phyloP scores from a whole-genome alignment of 2,797 vertebrate species.

The Acropternis orthonyx region DNA sequence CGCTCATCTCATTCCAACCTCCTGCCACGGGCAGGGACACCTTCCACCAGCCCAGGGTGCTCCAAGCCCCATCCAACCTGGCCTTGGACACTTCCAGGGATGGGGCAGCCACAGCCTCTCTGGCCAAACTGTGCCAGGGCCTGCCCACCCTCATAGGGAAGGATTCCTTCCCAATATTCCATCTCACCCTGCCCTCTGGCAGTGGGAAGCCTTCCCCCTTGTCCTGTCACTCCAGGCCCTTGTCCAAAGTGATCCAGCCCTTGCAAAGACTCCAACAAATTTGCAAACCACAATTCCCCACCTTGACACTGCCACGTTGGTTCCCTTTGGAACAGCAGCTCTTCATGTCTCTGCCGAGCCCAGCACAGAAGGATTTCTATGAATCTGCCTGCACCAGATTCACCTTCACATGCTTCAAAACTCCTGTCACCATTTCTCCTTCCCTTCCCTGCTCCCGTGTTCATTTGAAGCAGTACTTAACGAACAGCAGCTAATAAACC shows the following conservation, averaged over 20 bases:
- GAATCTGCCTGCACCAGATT: background rate
- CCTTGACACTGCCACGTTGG: background rate
- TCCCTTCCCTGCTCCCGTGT: background rate
- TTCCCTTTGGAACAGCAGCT: background rate
- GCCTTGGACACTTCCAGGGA: background rate
- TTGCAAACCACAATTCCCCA: background rate
- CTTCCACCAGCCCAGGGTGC: background rate
- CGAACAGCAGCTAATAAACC: conserved; percentile 62
- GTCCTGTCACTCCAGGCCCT: background rate
- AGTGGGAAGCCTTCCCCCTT: background rate
- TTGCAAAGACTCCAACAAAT: background rate
- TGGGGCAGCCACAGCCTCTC: background rate
- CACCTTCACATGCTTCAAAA: background rate
- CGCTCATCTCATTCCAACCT: rapidly evolving
- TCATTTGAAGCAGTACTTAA: conserved; percentile 57
- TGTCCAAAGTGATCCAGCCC: background rate
- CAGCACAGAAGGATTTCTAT: background rate
- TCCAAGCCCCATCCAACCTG: background rate
- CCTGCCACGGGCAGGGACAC: background rate
- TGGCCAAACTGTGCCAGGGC: background rate
- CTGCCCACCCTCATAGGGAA: rapidly evolving
- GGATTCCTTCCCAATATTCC: background rate
- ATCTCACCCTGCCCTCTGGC: background rate
- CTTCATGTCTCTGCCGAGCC: background rate
- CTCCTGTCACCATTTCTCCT: background rate